Base-by-base conservation (phyloP, 2,113 vertebrate genomes). In the Motacilla alba region DNA sequence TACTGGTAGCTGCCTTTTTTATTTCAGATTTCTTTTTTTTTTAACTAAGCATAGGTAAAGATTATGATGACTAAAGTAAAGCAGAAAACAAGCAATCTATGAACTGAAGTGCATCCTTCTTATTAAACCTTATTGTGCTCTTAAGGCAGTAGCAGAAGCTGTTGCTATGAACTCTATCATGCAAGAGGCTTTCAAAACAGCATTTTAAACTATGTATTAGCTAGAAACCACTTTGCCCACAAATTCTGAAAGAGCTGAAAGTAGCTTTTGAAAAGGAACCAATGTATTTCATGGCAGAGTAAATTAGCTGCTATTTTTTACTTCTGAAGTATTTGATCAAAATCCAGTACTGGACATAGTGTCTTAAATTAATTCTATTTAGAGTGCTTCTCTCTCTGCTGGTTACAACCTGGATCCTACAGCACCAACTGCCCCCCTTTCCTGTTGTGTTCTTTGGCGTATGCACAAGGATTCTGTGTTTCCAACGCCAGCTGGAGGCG, bases 131-230 rank as follows among this genome's bases (percentile, higher is more conserved):
- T 88, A 92, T 92, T 89, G 93, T 87, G 89, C 91, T 67, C 74
- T 93, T 89, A 94, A 90, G 92, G 85, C 30, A 68, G 93, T 63
- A 69, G 76, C 26, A 60, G 84, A 94, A 90, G 76, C 74, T 87
- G 85, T 92, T 84, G 82, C 96, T 80, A 43, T 87, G 86, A 94
- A 93, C 89, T 92, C 60, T 74, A 59, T 79, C 76, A 92, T 91
- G 83, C 76, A 94, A 85, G 88, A 86, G 78, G 95, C 94, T 98
- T 97, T 97, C 89, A 93, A 75, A 93, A 96, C 87, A 90, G 64
- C 93, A 93, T 89, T 95, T 93, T 91, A 93, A 96, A 88, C 83
- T 75, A 69, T 89, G 58, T 95, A 90, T 93, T 93, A 94, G 91
- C 64, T 79, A 53, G 43, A 75, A 96, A 96, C 93, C 83, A 94